Evolutionary conservation across 2,888 invertebrate genomes (phyloP).

Genomic region (Andricus curvator): DNA sequence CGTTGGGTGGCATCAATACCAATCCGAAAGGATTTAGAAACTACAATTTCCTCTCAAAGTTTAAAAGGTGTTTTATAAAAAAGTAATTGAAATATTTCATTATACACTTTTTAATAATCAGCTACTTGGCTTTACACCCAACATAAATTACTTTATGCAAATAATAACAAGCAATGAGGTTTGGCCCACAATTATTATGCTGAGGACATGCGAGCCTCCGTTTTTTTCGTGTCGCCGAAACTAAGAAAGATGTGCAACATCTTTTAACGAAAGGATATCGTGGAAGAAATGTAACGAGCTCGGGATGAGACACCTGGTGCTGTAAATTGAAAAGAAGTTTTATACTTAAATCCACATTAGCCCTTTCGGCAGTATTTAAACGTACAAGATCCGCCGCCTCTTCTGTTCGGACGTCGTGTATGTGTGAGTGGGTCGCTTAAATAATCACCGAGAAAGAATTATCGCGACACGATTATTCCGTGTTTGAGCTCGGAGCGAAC

Average conservation of each 20-base stretch:
- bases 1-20: neutral
- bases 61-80: neutral
- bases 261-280: neutral
- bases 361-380: conserved; percentile 22
- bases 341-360: neutral
- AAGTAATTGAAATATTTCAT: neutral
- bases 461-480: conserved; percentile 61
- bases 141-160: conserved; percentile 15
- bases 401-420: conserved; percentile 11
- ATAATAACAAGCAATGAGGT: neutral
- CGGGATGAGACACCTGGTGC: conserved; percentile 2
- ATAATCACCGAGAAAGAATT: conserved; percentile 57
- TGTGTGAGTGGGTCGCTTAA: conserved; percentile 12
- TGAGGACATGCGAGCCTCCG: neutral
- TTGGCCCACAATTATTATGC: conserved; percentile 15
- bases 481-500: conserved; percentile 57
- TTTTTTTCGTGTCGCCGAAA: neutral
- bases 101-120: neutral
- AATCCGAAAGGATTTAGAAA: neutral
- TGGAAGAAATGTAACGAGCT: conserved; percentile 26
- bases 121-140: neutral
- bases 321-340: conserved; percentile 33
- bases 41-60: neutral
- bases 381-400: conserved; percentile 12
- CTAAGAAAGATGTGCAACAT: conserved; percentile 21